phyloP scores from a whole-genome alignment of 2,888 invertebrate genomes.

The Acrobasis consociella region DNA sequence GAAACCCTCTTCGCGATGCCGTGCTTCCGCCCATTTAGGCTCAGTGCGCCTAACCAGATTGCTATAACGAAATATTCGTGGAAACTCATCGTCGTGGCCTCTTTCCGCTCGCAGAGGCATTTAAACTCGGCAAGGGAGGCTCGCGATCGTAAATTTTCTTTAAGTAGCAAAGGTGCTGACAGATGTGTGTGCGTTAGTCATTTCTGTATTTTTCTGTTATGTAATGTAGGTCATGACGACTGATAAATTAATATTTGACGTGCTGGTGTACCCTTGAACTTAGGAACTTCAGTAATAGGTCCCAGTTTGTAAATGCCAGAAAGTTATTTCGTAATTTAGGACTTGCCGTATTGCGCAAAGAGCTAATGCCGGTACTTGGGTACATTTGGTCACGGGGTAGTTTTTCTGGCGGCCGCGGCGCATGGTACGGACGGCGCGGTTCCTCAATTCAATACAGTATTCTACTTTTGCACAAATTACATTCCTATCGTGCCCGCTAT shows the following conservation, averaged over 20 bases:
- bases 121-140: slow-evolving; percentile 55
- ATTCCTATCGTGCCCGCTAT: slow-evolving; percentile 79
- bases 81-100: slow-evolving; percentile 63
- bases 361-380: slow-evolving; percentile 59
- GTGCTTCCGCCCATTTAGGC: slow-evolving; percentile 73
- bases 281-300: slow-evolving; percentile 42
- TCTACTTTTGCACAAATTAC: slow-evolving; percentile 79
- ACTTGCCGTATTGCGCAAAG: slow-evolving; percentile 42
- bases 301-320: slow-evolving; percentile 52
- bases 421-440: slow-evolving; percentile 67
- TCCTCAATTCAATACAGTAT: slow-evolving; percentile 56
- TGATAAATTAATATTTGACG: slow-evolving; percentile 40
- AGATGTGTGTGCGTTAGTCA: slow-evolving; percentile 49
- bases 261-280: slow-evolving; percentile 43
- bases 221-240: slow-evolving; percentile 50
- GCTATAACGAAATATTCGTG: slow-evolving; percentile 75
- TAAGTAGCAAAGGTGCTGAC: slow-evolving; percentile 64
- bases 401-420: slow-evolving; percentile 70
- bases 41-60: slow-evolving; percentile 77
- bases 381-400: slow-evolving; percentile 70
- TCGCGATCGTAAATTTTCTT: slow-evolving; percentile 55
- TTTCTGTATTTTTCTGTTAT: slow-evolving; percentile 48
- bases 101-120: slow-evolving; percentile 48
- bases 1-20: slow-evolving; percentile 78
- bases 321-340: slow-evolving; percentile 53